Percentiles rank a stretch among this genome's conserved stretches.
phyloP scores from a whole-genome alignment of 2,797 vertebrate genomes.

The Peromyscus nudipes region DNA sequence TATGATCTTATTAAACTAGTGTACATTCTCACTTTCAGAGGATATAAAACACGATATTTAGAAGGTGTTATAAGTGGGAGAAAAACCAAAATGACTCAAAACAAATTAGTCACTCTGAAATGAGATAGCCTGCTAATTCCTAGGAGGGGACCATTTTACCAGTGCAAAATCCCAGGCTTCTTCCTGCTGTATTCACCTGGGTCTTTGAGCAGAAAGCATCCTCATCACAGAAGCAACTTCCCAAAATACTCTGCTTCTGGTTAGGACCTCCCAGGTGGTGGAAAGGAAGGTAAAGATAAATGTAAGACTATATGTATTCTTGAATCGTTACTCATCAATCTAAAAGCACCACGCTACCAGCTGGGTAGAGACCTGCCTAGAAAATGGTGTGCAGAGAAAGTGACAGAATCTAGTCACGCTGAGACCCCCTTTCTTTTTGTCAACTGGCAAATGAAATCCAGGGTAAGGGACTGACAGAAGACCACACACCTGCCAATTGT shows the following conservation, averaged over 20 bases:
- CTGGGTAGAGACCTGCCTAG: not conserved
- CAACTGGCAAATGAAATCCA: not conserved
- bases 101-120: not conserved
- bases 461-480: not conserved
- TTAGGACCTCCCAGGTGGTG: not conserved
- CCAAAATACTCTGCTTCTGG: not conserved
- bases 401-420: not conserved
- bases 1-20: not conserved
- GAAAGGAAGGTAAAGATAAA: not conserved
- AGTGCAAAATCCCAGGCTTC: not conserved
- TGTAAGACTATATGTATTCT: not conserved
- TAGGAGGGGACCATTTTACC: not conserved
- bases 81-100: not conserved
- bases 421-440: not conserved
- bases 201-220: not conserved
- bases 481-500: not conserved
- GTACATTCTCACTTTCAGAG: not conserved
- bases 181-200: not conserved
- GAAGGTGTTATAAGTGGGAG: constrained; percentile 3
- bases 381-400: not conserved
- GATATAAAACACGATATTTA: not conserved
- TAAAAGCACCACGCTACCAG: not conserved
- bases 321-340: not conserved
- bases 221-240: not conserved
- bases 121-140: constrained; percentile 20